Evolutionary conservation across 2,888 invertebrate genomes (phyloP), one percentile per base, ranked within the genome.

Genomic region (Acanthococcus lagerstroemiae): DNA sequence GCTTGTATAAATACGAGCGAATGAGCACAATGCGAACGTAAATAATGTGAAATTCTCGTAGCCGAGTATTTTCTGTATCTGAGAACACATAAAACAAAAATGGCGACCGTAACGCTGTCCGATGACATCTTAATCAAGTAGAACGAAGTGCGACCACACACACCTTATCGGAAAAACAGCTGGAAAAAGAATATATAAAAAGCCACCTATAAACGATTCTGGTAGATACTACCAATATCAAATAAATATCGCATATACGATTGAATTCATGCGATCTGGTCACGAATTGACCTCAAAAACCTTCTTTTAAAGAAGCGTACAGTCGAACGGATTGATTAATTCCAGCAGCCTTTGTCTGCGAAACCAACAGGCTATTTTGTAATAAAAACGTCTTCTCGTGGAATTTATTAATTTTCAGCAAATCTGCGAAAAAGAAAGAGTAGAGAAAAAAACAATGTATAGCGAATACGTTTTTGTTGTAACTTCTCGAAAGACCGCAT

Each of bases 111-210:
- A 61, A 52, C 52, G 61, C 61, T 61, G 61, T 61, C 61, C 30
- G 61, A 61, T 61, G 61, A 61, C 61, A 61, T 61, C 61, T 61
- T 61, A 61, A 61, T 61, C 61, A 61, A 61, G 61, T 50, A 52
- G 24, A 61, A 61, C 50, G 61, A 61, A 61, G 61, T 61, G 61
- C 61, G 61, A 61, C 61, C 61, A 61, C 61, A 61, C 61, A 61
- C 52, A 61, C 61, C 61, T 61, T 61, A 61, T 52, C 50, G 61
- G 61, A 61, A 61, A 61, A 61, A 61, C 52, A 61, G 61, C 61
- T 61, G 61, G 52, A 61, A 61, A 61, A 61, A 61, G 61, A 61
- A 61, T 61, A 60, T 30, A 60, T 60, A 61, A 61, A 48, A 61
- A 61, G 61, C 61, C 61, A 61, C 61, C 61, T 61, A 61, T 61